Base-by-base conservation (phyloP, 2,888 invertebrate species). In the Ochlodes sylvanus region DNA sequence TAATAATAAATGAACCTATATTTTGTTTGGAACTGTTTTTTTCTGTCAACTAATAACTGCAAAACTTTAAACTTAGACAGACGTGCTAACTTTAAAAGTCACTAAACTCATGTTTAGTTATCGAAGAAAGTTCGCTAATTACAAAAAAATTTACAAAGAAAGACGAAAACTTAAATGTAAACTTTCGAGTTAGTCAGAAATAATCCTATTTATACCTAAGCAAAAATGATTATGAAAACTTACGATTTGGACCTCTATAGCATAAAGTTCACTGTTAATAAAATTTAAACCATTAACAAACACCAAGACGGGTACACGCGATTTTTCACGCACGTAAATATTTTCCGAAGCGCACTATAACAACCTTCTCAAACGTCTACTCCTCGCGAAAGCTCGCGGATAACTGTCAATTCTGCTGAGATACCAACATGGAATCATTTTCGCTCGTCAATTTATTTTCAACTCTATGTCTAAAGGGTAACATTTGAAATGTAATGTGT, bases 381-480 rank as follows among this genome's bases (percentile, higher is more conserved):
- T 64, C 65, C 34, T 62, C 69, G 56, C 68, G 69, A 70, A 21
- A 27, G 67, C 70, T 63, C 72, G 69, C 65, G 70, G 61, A 15
- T 15, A 60, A 71, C 71, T 71, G 65, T 58, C 56, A 66, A 67
- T 63, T 52, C 50, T 17, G 52, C 41, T n/a, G 42, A 67, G 60
- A 52, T 55, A 50, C 56, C 12, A 69, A 66, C 50, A 54, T 42
- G 60, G 54, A 63, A 71, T 56, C 50, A 56, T 62, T 66, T 68
- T 71, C 58, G 50, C 56, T 21, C 63, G 41, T 60, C 52, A 61
- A 63, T 12, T 19, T 0, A 67, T 41, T 42, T 21, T 38, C 7
- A 14, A 32, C 47, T 42, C n/a, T 69, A 62, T 15, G 4, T 9
- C 34, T 12, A 2, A 10, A 34, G 0, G 5, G 12, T 57, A 65